Conservation (phyloP, 2,113 vertebrate genomes). For the Fregata magnificens region DNA sequence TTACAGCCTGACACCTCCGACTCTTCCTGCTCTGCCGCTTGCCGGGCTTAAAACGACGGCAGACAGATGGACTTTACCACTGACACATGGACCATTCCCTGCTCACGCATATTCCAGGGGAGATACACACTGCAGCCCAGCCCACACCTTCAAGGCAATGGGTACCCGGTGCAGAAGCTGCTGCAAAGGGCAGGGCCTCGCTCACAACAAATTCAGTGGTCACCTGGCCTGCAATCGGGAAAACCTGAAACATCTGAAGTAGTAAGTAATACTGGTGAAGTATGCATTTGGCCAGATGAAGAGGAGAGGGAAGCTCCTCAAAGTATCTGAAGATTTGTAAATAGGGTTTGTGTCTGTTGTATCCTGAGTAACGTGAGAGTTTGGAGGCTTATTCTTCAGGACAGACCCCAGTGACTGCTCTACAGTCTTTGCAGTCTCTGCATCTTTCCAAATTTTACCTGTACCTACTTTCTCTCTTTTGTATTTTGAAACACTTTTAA, state of each 20-base stretch:
- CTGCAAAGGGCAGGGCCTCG: neutral
- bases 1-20: neutral
- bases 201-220: neutral
- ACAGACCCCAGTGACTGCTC: neutral
- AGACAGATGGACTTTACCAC: neutral
- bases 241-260: neutral
- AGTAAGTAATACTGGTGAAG: neutral
- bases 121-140: neutral
- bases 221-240: neutral
- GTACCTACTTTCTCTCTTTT: neutral
- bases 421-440: neutral
- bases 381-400: neutral
- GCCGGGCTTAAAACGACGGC: neutral
- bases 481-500: neutral
- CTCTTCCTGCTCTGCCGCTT: neutral
- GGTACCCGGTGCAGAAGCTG: neutral
- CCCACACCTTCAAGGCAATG: neutral
- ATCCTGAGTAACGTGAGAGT: neutral
- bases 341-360: neutral
- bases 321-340: neutral
- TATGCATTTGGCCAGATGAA: neutral
- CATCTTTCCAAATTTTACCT: neutral
- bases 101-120: neutral
- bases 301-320: neutral
- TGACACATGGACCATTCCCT: neutral